Base-by-base conservation (phyloP, 2,888 invertebrate species). In the Calliopum simillimum region DNA sequence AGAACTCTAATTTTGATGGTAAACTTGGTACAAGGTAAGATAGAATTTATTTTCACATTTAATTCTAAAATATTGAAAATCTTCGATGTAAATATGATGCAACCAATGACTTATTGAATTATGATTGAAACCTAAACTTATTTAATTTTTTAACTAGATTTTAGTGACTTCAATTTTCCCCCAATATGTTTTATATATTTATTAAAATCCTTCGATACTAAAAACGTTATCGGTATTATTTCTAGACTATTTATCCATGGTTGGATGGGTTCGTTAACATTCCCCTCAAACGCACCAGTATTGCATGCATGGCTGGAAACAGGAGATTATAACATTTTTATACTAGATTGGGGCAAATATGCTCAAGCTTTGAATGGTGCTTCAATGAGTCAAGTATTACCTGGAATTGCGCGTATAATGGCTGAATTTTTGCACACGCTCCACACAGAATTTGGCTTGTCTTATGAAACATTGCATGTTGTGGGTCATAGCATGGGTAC, bases 281-380 rank as follows among this genome's bases (percentile, higher is more conserved):
- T 56, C 23, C 55, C 55, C 23, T 56, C 55, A 14, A 56, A 56
- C 23, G 23, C 14, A 23, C 55, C 55, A 1, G 23, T 56, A 23
- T 23, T 56, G 23, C 21, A 56, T 8, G n/a, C 59, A n/a, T 59
- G 59, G 59, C 59, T 59, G 5, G 43, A 44, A n/a, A 59, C 59
- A 16, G 59, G 59, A 12, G 59, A 59, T n/a, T 59, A 41, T 16
- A 59, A 59, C 44, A 16, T 59, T 16, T 59, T 59, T 16, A 59
- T 59, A 11, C 3, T 59, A 12, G 59, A 59, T 41, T 59, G 59
- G 59, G 43, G 59, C 16, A 41, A 25, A 41, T 12, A 41, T 33
- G 59, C 59, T 0, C 59, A 59, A 59, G 41, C 59, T 4, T 14
- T 59, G 13, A 59, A 59, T 16, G 25, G 41, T 4, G 11, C 41